Conservation (phyloP, 2,888 invertebrate genomes). For the Drosophila greeni region DNA sequence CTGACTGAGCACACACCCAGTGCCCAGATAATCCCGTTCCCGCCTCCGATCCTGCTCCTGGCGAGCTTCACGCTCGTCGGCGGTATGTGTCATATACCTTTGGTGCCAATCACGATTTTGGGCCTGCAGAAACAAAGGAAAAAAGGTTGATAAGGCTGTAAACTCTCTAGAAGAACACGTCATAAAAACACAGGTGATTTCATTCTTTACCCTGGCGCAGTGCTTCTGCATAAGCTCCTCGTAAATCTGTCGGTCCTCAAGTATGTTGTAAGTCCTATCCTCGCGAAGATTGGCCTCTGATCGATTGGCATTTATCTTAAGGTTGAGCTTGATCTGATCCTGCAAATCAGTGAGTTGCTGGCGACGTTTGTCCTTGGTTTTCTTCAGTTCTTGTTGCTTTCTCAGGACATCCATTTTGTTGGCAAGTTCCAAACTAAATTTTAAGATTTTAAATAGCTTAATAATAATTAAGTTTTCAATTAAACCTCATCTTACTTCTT, state of each 20-base stretch:
- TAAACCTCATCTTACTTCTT: conserved; percentile 22
- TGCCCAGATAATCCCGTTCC: conserved; percentile 38
- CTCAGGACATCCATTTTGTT: conserved; percentile 12
- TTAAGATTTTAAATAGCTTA: background rate
- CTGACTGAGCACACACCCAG: conserved; percentile 47
- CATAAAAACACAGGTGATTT: background rate
- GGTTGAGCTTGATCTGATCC: conserved; percentile 35
- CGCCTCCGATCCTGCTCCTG: conserved; percentile 2
- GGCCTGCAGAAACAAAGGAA: conserved; percentile 19
- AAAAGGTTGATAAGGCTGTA: too few relatives aligned
- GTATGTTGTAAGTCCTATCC: conserved; percentile 23
- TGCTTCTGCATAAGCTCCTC: conserved; percentile 38
- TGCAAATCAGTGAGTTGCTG: conserved; percentile 36
- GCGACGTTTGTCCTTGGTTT: conserved; percentile 12
- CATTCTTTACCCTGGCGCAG: conserved; percentile 31
- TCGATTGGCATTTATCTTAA: background rate
- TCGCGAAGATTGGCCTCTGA: conserved; percentile 13
- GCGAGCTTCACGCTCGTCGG: conserved; percentile 21
- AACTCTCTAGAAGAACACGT: background rate
- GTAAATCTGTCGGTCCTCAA: conserved; percentile 42
- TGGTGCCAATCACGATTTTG: conserved; percentile 48
- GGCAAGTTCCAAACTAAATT: conserved; percentile 26
- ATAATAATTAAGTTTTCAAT: too few relatives aligned
- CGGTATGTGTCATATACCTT: conserved; percentile 37
- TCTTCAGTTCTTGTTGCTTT: conserved; percentile 4